These are phyloP conservation scores for Frankliniella fusca DNA, from an alignment of 2,888 invertebrate genomes.

Conservation along the genomic window DNA sequence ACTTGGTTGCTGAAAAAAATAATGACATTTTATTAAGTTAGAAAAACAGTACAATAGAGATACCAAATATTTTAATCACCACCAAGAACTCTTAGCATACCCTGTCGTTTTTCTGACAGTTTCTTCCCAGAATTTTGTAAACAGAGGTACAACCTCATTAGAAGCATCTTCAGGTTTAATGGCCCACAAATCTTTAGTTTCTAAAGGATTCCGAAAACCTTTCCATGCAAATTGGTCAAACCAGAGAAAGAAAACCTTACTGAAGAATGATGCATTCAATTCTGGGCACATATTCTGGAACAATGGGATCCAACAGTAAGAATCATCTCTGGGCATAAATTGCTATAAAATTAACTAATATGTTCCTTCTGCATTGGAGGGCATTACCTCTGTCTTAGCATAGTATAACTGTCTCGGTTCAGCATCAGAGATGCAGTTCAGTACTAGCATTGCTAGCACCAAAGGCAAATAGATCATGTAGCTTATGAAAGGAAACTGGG, in stretches of 20 bases:
- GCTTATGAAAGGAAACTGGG: slow-evolving; percentile 64
- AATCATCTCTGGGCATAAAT: slow-evolving; percentile 14
- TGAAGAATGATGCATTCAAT: slow-evolving; percentile 75
- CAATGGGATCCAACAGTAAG: slow-evolving; percentile 35
- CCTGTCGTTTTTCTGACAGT: slow-evolving; percentile 60
- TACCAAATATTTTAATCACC: too few species aligned
- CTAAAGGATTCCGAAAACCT: slow-evolving; percentile 80
- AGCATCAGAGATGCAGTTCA: slow-evolving; percentile 77
- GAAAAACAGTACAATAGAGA: too few species aligned
- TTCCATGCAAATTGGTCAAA: slow-evolving; percentile 79
- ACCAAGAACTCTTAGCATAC: slow-evolving; percentile 49
- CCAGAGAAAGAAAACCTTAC: slow-evolving; percentile 84
- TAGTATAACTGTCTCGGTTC: slow-evolving; percentile 67
- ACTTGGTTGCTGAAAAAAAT: neutral
- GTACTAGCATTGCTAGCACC: slow-evolving; percentile 63
- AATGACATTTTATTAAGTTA: neutral
- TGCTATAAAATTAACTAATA: slow-evolving; percentile 36
- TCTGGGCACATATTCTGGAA: slow-evolving; percentile 85
- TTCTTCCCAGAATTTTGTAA: slow-evolving; percentile 78
- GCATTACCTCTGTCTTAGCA: slow-evolving; percentile 60
- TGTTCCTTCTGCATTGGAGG: slow-evolving; percentile 45
- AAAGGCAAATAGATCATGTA: slow-evolving; percentile 76
- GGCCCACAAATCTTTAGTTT: slow-evolving; percentile 81
- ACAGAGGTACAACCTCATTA: slow-evolving; percentile 71
- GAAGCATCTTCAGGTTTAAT: slow-evolving; percentile 80